A percentile compares a stretch with the other conserved stretches of the same genome.
These are phyloP conservation scores for Oceanites oceanicus DNA, from an alignment of 2,113 vertebrate genomes.

Conservation along the genomic window DNA sequence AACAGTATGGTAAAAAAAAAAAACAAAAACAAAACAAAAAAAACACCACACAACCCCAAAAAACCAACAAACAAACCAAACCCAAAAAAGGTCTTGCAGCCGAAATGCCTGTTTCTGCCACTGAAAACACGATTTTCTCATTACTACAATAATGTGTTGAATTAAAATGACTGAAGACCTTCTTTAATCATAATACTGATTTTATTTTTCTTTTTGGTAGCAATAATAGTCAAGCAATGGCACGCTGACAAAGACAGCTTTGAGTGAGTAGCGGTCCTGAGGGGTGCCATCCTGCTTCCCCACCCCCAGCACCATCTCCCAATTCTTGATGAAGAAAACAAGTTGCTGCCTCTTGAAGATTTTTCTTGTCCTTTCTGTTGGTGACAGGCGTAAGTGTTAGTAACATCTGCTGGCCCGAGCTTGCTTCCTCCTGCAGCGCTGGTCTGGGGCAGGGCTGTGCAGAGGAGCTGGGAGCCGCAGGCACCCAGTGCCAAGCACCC, in stretches of 20 bases:
- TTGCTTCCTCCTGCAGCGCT: conserved; percentile 13
- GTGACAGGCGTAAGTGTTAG: conserved; percentile 45
- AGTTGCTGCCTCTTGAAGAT: conserved; percentile 23
- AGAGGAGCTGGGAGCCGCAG: neutral
- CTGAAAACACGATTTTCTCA: neutral
- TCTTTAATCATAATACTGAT: neutral
- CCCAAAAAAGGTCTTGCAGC: neutral
- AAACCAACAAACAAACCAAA: neutral
- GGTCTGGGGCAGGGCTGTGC: neutral
- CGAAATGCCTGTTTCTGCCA: neutral
- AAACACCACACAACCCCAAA: neutral
- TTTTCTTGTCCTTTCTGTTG: conserved; percentile 35
- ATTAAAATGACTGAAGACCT: neutral
- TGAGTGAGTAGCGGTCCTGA: neutral
- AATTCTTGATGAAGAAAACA: conserved; percentile 26
- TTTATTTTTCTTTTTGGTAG: neutral
- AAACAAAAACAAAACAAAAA: neutral
- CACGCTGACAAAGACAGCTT: neutral
- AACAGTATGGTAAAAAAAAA: neutral
- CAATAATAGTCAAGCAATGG: neutral
- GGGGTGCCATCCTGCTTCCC: neutral
- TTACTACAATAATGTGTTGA: neutral
- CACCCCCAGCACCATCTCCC: neutral
- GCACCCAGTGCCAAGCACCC: neutral
- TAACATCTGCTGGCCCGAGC: conserved; percentile 48